phyloP scores from a whole-genome alignment of 2,797 vertebrate species.

The Sphaeramia orbicularis region DNA sequence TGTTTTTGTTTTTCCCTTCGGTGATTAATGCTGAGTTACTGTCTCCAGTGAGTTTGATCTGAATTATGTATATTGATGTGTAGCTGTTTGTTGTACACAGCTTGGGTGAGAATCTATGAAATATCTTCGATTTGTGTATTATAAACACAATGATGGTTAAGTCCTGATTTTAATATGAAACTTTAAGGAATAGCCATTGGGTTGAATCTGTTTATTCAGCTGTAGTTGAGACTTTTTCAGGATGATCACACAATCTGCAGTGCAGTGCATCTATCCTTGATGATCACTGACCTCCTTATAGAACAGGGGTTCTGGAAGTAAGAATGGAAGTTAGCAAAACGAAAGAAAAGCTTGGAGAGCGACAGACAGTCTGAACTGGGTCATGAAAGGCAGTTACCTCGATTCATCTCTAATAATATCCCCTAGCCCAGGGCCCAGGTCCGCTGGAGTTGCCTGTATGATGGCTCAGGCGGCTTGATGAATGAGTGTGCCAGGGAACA shows the following conservation, averaged over 20 bases:
- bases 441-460: slow-evolving; percentile 68
- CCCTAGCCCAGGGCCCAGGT: slow-evolving; percentile 65
- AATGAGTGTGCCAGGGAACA: slow-evolving; percentile 72
- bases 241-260: slow-evolving; percentile 47
- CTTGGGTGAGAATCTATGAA: slow-evolving; percentile 19
- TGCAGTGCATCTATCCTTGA: slow-evolving; percentile 50
- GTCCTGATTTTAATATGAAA: slow-evolving; percentile 25
- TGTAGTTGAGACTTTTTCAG: slow-evolving; percentile 20
- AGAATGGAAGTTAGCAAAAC: slow-evolving; percentile 63
- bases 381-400: slow-evolving; percentile 81
- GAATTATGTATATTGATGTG: slow-evolving; percentile 40
- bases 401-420: slow-evolving; percentile 80
- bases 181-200: neutral
- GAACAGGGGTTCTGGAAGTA: slow-evolving; percentile 48
- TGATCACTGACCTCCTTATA: slow-evolving; percentile 67
- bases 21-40: slow-evolving; percentile 39
- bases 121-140: slow-evolving; percentile 11
- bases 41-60: slow-evolving; percentile 49
- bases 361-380: slow-evolving; percentile 75
- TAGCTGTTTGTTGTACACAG: slow-evolving; percentile 16
- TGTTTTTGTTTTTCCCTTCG: slow-evolving; percentile 28
- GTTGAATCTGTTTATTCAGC: slow-evolving; percentile 15
- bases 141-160: slow-evolving; percentile 20
- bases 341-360: slow-evolving; percentile 57
- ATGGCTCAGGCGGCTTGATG: slow-evolving; percentile 77